Evolutionary conservation across 2,113 vertebrate species (phyloP).

Genomic region (Lanius ludovicianus): DNA sequence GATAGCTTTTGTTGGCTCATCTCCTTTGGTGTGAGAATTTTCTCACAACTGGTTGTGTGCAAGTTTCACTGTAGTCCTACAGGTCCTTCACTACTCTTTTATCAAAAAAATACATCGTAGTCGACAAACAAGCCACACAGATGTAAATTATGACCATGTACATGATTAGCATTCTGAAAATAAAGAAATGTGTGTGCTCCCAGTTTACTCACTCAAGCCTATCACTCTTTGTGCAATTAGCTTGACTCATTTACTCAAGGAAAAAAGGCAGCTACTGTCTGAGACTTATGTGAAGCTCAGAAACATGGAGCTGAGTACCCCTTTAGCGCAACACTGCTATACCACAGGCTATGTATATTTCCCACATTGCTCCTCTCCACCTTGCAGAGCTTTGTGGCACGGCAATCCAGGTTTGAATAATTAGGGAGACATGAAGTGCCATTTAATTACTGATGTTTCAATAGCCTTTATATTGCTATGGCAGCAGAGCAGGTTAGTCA

Average conservation of each 20-base stretch:
- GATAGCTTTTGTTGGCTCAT: neutral
- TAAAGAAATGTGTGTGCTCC: neutral
- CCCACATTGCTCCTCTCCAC: neutral
- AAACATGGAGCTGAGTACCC: neutral
- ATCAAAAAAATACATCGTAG: rapidly evolving
- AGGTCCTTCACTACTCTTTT: neutral
- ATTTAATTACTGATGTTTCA: neutral
- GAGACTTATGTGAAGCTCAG: neutral
- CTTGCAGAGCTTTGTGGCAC: neutral
- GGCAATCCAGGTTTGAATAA: neutral
- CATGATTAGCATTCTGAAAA: neutral
- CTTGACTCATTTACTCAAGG: neutral
- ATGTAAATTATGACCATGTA: neutral
- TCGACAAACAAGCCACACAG: neutral
- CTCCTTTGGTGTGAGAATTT: neutral
- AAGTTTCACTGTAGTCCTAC: neutral
- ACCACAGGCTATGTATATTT: neutral
- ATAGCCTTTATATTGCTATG: neutral
- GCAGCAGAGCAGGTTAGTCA: neutral
- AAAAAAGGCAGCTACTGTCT: neutral
- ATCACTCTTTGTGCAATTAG: slow-evolving; percentile 8
- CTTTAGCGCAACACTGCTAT: neutral
- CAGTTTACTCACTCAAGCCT: neutral
- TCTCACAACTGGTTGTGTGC: neutral
- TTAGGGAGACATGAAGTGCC: neutral